Base-by-base conservation (phyloP, 1,140 invertebrate species). In the Sarcophaga bullata region DNA sequence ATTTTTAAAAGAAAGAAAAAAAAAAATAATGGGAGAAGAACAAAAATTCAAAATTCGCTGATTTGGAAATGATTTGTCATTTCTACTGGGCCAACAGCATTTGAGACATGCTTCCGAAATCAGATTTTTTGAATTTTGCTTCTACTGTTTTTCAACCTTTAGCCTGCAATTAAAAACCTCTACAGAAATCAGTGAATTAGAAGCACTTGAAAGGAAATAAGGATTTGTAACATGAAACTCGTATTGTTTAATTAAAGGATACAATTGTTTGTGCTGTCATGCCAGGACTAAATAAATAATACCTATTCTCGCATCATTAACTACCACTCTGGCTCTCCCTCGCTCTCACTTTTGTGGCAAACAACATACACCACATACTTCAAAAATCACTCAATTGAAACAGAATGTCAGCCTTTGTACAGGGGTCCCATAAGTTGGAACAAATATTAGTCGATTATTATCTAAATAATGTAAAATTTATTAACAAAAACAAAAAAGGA, bases 171-270 rank as follows among this genome's bases (percentile, higher is more conserved):
- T 58, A 37, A 37, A 4, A 37, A 58, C 13, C 54, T 15, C 54
- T 58, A 7, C 15, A 58, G 15, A 58, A 58, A 58, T 58, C 54
- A 58, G 11, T 58, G 54, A 58, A 15, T n/a, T 58, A 58, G 54
- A 58, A 58, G 13, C 54, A 58, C 54, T 58, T 58, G 13, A 58
- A 58, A 37, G 4, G 25, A 37, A 37, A 37, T 2, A 37, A 58
- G 54, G 54, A 58, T 58, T 58, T 11, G 54, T 58, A 58, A 58
- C 54, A 58, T 58, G 54, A 58, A 58, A n/a, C 54, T 37, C 54
- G 13, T 13, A 58, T 58, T 58, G 54, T 58, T 58, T 15, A 58
- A 58, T 58, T 58, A 58, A 58, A 58, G 54, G 54, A 15, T 58
- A 58, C 54, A 15, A 58, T 58, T 58, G 25, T 37, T 37, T 37